A percentile compares a stretch with the other conserved stretches of the same genome.
Evolutionary conservation across 2,797 vertebrate genomes (phyloP).

Genomic region (Streptopelia turtur): DNA sequence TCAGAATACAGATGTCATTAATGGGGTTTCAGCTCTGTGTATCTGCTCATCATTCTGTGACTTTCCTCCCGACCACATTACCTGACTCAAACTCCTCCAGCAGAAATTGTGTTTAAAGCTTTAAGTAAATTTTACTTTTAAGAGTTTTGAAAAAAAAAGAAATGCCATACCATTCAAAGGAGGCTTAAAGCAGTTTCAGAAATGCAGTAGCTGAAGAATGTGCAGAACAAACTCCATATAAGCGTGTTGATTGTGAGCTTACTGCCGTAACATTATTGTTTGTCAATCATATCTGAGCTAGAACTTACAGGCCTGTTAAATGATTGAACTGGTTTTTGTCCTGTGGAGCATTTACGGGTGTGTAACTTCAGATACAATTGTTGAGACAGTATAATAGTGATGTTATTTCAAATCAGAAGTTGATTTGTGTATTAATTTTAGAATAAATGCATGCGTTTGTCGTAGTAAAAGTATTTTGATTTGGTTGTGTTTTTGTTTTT

Average conservation of each 20-base stretch:
- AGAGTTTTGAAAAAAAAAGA: neutral
- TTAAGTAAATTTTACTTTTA: neutral
- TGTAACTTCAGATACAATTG: neutral
- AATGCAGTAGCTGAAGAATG: neutral
- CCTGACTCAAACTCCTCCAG: neutral
- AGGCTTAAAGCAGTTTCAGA: neutral
- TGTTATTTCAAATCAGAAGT: neutral
- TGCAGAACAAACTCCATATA: neutral
- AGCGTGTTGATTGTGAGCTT: neutral
- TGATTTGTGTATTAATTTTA: neutral
- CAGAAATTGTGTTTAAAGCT: neutral
- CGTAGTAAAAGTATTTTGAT: neutral
- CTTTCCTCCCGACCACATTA: neutral
- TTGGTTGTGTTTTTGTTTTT: neutral
- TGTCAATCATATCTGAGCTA: neutral
- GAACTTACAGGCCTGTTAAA: neutral
- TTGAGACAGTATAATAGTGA: neutral
- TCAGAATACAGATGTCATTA: neutral
- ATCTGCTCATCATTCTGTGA: neutral
- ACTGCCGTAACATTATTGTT: neutral
- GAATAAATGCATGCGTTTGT: neutral
- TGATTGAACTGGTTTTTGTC: neutral
- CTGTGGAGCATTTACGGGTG: neutral
- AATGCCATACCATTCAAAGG: neutral
- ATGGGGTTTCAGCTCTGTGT: neutral